phyloP scores from a whole-genome alignment of 2,888 invertebrate species.

The Entomobrya multifasciata region DNA sequence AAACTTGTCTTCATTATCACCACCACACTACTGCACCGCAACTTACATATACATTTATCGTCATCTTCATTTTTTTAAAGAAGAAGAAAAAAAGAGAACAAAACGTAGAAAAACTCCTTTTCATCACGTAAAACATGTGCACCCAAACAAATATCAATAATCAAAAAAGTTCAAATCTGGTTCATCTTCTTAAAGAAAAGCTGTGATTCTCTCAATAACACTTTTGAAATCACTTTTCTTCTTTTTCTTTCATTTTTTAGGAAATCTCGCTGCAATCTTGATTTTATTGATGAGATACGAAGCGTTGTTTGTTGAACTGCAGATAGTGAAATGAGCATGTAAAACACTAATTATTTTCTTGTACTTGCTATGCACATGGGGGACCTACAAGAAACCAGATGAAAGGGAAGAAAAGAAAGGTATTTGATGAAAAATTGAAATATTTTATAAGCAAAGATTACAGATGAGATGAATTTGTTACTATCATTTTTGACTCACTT shows the following conservation, averaged over 20 bases:
- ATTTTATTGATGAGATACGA: too few species aligned
- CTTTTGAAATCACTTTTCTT: background rate
- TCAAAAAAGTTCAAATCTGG: slow-evolving; percentile 22
- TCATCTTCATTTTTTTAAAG: slow-evolving; percentile 29
- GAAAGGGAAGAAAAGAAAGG: slow-evolving; percentile 10
- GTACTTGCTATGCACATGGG: background rate
- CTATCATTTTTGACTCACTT: slow-evolving; percentile 50
- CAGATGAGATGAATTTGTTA: background rate
- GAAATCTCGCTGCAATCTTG: background rate
- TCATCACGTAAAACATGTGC: slow-evolving; percentile 25
- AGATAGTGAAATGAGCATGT: slow-evolving; percentile 16
- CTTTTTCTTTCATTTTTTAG: background rate
- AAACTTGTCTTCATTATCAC: slow-evolving; percentile 39
- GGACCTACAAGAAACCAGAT: background rate
- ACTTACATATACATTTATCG: background rate
- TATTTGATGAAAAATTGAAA: too few species aligned
- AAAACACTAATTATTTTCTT: slow-evolving; percentile 13
- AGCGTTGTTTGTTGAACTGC: slow-evolving; percentile 6
- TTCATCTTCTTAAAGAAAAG: background rate
- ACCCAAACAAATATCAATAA: slow-evolving; percentile 29
- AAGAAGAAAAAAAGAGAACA: slow-evolving; percentile 8
- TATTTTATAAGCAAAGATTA: background rate
- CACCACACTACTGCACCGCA: slow-evolving; percentile 1
- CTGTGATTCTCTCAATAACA: background rate
- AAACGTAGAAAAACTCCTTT: slow-evolving; percentile 25